Evolutionary conservation across 2,797 vertebrate genomes (phyloP).

Genomic region (Darevskia nairensis): DNA sequence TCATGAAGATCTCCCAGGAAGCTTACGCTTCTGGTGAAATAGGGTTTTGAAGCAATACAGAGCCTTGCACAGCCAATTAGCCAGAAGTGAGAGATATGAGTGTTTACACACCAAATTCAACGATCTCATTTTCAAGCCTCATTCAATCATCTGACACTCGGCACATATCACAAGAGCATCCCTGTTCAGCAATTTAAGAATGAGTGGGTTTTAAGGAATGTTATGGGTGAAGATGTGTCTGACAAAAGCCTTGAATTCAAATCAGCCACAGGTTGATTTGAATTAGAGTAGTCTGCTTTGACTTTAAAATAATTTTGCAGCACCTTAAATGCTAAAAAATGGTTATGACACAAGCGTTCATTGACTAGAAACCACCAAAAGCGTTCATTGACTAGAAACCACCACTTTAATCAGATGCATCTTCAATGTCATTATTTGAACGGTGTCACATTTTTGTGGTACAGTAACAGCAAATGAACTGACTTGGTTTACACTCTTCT

Average conservation of each 20-base stretch:
- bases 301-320: not conserved
- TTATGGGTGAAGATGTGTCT: no score
- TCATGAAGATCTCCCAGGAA: no score
- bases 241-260: not conserved
- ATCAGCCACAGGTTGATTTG: no score
- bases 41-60: not conserved
- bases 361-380: not conserved
- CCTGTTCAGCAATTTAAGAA: not conserved
- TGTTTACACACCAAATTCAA: no score
- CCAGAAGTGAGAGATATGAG: not conserved
- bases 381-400: not conserved
- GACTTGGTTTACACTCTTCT: not conserved
- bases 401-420: not conserved
- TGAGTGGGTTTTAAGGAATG: not conserved
- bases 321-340: not conserved
- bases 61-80: not conserved
- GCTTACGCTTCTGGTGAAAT: not conserved
- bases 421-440: not conserved
- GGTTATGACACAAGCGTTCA: not conserved
- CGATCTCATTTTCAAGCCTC: not conserved
- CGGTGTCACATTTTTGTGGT: not conserved
- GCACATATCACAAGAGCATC: not conserved
- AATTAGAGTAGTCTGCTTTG: no score
- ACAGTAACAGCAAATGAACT: not conserved
- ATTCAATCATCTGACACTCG: no score